phyloP scores from a whole-genome alignment of 2,797 vertebrate genomes.

The Xenops minutus region DNA sequence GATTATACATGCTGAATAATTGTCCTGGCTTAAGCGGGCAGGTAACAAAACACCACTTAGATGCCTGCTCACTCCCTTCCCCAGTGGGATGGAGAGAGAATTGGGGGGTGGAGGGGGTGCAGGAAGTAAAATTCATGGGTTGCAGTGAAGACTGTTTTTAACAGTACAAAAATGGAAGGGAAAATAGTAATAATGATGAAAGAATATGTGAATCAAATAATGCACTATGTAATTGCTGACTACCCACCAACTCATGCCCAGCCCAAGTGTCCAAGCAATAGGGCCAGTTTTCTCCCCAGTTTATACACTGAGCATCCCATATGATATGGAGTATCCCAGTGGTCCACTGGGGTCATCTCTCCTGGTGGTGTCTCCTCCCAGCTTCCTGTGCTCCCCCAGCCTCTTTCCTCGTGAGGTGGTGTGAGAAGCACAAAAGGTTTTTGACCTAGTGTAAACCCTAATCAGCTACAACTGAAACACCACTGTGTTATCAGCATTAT shows the following conservation, averaged over 20 bases:
- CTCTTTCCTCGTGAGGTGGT: neutral
- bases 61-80: neutral
- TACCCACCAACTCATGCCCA: neutral
- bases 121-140: neutral
- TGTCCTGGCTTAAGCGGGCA: neutral
- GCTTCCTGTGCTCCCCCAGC: neutral
- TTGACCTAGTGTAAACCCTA: neutral
- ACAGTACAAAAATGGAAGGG: neutral
- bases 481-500: neutral
- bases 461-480: neutral
- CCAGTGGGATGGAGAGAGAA: neutral
- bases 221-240: fast-evolving
- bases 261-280: neutral
- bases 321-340: neutral
- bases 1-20: neutral
- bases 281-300: neutral
- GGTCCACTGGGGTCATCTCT: neutral
- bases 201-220: neutral
- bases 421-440: neutral
- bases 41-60: neutral
- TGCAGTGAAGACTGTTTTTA: neutral
- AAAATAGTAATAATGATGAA: neutral
- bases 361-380: neutral
- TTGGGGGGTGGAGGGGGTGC: neutral
- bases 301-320: neutral